Evolutionary conservation across 2,888 invertebrate species (phyloP), one percentile per base, ranked within the genome.

Genomic region (Pristionchus mayeri): DNA sequence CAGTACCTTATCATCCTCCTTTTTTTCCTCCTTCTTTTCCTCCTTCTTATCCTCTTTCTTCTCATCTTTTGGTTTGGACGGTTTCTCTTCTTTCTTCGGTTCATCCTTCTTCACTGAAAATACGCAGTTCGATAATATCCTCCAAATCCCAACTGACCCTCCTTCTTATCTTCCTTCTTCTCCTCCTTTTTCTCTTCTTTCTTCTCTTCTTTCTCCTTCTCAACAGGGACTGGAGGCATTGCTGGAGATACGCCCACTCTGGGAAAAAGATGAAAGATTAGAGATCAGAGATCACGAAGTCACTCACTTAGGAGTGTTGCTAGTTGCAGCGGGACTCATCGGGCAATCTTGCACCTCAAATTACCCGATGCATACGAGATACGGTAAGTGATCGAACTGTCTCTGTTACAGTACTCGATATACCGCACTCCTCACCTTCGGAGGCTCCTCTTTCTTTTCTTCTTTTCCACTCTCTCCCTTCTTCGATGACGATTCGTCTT

Each of bases 381-480:
- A 44, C 44, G 13, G 54, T 54, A 54, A 54, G 3, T 21, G 4
- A 44, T 44, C 44, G 44, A 44, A 44, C 13, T 13, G 44, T 44
- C 13, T 44, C 44, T 48, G 44, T 9, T 44, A 44, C 44, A 9
- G 13, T 44, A 6, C 6, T 44, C 44, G n/a, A n/a, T n/a, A n/a
- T 16, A n/a, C 54, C 7, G 44, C 13, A 44, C 6, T 44, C 44
- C 44, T 6, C 44, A 63, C 18, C 34, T 63, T 63, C 18, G 71
- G 34, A 34, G 30, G 40, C 9, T 71, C 71, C 11, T 37, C 40
- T 24, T 71, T 71, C 71, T 71, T 71, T 3, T 71, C 40, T 24
- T 71, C 71, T 21, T 71, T 71, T n/a, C 24, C 71, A 44, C 71
- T 71, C 30, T 71, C 71, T 21, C 40, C 71, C 40, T 71, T 71